Conservation (phyloP, 2,797 vertebrate species). For the Delichon dasypus region DNA sequence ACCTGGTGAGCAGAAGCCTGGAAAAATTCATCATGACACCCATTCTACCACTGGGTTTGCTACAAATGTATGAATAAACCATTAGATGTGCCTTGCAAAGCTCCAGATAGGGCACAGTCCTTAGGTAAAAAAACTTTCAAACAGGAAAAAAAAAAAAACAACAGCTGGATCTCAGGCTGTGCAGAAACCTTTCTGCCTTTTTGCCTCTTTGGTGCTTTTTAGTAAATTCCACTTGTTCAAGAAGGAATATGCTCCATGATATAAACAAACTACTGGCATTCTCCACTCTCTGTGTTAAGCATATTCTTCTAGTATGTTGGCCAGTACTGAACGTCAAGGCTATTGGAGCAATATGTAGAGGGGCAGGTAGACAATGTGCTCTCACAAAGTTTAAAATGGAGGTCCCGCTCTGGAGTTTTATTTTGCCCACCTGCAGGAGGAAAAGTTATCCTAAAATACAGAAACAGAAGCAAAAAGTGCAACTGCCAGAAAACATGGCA, state of each 20-base stretch:
- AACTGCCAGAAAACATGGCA: neutral
- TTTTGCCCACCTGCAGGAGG: neutral
- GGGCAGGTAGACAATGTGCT: neutral
- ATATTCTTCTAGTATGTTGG: neutral
- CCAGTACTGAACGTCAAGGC: neutral
- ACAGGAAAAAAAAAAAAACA: neutral
- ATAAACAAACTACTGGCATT: neutral
- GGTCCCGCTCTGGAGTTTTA: neutral
- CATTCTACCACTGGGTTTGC: neutral
- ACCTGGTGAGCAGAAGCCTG: neutral
- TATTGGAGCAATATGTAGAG: neutral
- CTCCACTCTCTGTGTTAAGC: neutral
- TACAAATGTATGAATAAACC: constrained; percentile 27
- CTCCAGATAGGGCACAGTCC: neutral
- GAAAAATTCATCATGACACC: neutral
- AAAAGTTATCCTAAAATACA: neutral
- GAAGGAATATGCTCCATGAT: neutral
- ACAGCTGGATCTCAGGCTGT: neutral
- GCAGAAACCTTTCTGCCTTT: neutral
- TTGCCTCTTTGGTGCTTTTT: neutral
- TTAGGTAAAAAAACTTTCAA: neutral
- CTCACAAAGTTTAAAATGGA: neutral
- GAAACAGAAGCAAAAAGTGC: neutral
- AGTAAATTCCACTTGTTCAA: neutral
- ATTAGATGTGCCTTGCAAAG: constrained; percentile 16